Evolutionary conservation across 2,113 vertebrate genomes (phyloP), one percentile per base, ranked within the genome.

Genomic region (Gasterosteus nipponicus): DNA sequence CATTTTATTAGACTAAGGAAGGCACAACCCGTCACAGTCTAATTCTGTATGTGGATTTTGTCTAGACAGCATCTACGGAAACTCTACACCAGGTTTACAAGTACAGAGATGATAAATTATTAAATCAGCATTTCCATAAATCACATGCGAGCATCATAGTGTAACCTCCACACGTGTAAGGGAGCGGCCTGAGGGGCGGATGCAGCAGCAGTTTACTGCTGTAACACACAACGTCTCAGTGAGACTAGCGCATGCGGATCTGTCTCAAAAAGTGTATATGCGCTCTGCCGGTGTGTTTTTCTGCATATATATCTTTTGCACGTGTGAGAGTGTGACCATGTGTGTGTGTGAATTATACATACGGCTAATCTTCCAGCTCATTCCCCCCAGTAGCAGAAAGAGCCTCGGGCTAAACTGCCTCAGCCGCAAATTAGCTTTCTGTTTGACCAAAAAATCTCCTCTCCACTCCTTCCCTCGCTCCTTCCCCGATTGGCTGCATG

Each of bases 391-490:
- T 78, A 88, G 87, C 86, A 87, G 75, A 90, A 87, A 92, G 88
- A 89, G 85, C 91, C 92, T 83, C 75, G 39, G 89, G 93, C 87
- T 91, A 89, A 90, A 93, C 85, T 87, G 88, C 87, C 83, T 83
- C 79, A 87, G 86, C 81, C 79, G 73, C 90, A 92, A 93, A 93
- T 92, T 89, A 90, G 91, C 90, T 93, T 92, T 90, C 89, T 92
- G 92, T 93, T 92, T 93, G 91, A 92, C 92, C 91, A 92, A 90
- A 26, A 92, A 89, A 89, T 70, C 83, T 89, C 75, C 80, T 86
- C 84, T 82, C 72, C 77, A 65, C 82, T 86, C 75, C 41, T 74
- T 83, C 78, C 78, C 69, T 73, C 83, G 78, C 78, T 82, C 80
- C 82, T 77, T 70, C 84, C 76, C 82, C 65, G 70, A 89, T 90